Conservation (phyloP, 2,113 vertebrate species). For the Corythoichthys intestinalis region DNA sequence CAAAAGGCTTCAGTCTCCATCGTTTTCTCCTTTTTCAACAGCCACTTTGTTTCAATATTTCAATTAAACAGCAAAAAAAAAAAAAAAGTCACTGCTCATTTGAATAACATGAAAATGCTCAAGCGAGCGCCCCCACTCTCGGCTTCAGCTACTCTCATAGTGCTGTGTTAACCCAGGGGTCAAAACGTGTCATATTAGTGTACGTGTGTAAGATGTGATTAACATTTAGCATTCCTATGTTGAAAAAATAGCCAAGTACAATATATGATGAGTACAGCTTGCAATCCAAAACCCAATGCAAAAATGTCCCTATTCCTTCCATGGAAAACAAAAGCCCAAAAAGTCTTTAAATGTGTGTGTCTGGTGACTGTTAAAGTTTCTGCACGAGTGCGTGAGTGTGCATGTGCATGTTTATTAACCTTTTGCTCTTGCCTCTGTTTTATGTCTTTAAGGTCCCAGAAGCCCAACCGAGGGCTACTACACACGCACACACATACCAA, state of each 20-base stretch:
- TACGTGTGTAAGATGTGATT: slow-evolving; percentile 4
- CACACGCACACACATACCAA: slow-evolving; percentile 14
- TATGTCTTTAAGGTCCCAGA: slow-evolving; percentile 52
- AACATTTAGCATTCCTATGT: background rate
- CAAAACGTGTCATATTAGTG: slow-evolving; percentile 19
- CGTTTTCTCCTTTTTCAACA: slow-evolving; percentile 58
- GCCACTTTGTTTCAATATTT: slow-evolving; percentile 66
- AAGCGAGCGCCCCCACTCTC: slow-evolving; percentile 24
- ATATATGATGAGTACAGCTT: background rate
- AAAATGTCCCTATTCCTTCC: background rate
- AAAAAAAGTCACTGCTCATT: slow-evolving; percentile 35
- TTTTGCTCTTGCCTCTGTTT: slow-evolving; percentile 61
- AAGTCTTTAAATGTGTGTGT: slow-evolving; percentile 11
- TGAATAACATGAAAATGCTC: slow-evolving; percentile 54
- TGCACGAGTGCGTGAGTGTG: slow-evolving; percentile 16
- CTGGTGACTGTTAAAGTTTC: slow-evolving; percentile 29
- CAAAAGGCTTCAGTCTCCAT: slow-evolving; percentile 52
- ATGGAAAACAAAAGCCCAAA: slow-evolving; percentile 6
- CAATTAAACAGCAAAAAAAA: slow-evolving; percentile 39
- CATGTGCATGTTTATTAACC: slow-evolving; percentile 59
- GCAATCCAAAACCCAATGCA: slow-evolving; percentile 1
- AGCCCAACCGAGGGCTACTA: slow-evolving; percentile 36
- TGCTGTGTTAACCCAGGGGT: slow-evolving; percentile 17
- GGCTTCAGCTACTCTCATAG: slow-evolving; percentile 7
- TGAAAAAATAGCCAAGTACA: background rate